Evolutionary conservation across 2,797 vertebrate species (phyloP).

Genomic region (Sebastes paucispinis): DNA sequence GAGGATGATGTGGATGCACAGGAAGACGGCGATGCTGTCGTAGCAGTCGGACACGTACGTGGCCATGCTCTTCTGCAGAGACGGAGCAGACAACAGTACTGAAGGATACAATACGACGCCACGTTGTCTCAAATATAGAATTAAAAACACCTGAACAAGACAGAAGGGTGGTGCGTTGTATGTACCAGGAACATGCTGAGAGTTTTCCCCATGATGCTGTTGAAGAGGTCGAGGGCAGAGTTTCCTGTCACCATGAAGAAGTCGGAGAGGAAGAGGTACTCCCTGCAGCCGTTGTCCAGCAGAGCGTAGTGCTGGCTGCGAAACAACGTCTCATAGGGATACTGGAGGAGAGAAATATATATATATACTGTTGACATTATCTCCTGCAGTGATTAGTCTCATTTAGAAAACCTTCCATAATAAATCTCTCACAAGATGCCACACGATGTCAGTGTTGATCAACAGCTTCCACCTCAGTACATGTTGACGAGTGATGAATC

Average conservation of each 20-base stretch:
- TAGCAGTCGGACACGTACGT: slow-evolving; percentile 91
- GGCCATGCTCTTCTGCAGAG: slow-evolving; percentile 88
- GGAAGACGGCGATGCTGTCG: slow-evolving; percentile 93
- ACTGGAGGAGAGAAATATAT: slow-evolving; percentile 71
- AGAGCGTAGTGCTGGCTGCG: slow-evolving; percentile 95
- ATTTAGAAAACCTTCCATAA: neutral
- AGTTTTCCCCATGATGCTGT: slow-evolving; percentile 91
- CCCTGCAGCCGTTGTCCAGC: slow-evolving; percentile 92
- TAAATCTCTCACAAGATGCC: neutral
- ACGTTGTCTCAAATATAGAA: neutral
- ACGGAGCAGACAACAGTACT: neutral
- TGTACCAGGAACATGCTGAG: slow-evolving; percentile 90
- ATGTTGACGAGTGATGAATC: neutral
- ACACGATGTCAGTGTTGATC: neutral
- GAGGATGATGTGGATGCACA: slow-evolving; percentile 93
- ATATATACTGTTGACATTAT: neutral
- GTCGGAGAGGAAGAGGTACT: slow-evolving; percentile 91
- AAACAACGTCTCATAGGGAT: slow-evolving; percentile 92
- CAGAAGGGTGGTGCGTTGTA: rapidly evolving
- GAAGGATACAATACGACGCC: neutral
- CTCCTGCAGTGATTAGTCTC: neutral
- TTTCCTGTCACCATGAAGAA: slow-evolving; percentile 91
- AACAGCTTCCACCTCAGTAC: neutral
- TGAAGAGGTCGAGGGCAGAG: slow-evolving; percentile 90
- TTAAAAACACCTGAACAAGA: neutral